Evolutionary conservation across 2,113 vertebrate species (phyloP).

Genomic region (Alectura lathami): DNA sequence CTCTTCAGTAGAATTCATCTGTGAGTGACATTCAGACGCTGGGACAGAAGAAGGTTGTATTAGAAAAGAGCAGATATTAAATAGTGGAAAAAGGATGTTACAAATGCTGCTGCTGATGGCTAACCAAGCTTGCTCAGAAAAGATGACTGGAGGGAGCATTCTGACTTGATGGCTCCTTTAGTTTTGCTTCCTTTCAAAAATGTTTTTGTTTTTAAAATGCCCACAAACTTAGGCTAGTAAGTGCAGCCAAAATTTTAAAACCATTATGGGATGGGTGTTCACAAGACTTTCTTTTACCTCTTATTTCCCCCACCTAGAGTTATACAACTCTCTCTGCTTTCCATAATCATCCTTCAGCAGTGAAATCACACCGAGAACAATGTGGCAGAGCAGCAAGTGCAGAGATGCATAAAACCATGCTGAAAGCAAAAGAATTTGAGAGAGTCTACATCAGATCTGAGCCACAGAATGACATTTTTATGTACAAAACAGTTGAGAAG

Average conservation of each 20-base stretch:
- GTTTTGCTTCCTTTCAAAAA: background rate
- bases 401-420: rapidly evolving
- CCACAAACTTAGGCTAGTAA: background rate
- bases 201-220: background rate
- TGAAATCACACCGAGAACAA: conserved; percentile 1
- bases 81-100: background rate
- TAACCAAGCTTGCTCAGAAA: background rate
- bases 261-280: background rate
- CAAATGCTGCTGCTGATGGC: background rate
- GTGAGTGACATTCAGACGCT: background rate
- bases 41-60: background rate
- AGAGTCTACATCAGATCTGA: background rate
- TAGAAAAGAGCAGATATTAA: background rate
- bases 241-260: background rate
- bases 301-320: background rate
- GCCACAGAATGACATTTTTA: conserved; percentile 43
- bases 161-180: background rate
- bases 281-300: background rate
- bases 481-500: background rate
- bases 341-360: background rate
- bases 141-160: background rate
- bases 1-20: background rate
- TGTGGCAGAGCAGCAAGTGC: background rate
- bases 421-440: background rate
- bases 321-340: background rate